Base-by-base conservation (phyloP, 1,140 invertebrate species). In the Trachymyrmex septentrionalis region DNA sequence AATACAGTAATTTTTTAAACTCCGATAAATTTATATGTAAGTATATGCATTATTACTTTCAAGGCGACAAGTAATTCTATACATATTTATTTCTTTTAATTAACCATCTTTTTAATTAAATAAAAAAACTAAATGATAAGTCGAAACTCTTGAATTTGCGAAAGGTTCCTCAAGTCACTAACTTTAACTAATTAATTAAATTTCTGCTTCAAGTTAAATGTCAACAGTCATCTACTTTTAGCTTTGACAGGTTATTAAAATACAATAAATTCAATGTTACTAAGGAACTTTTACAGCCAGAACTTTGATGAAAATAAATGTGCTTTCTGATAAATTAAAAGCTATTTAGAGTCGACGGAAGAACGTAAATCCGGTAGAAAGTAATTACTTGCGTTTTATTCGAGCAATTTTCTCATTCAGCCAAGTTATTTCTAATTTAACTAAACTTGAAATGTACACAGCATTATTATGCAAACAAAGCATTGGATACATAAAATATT, bases 181-280 rank as follows among this genome's bases (percentile, higher is more conserved):
- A 61, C 61, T 59, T 75, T 48, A 30, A 76, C 44, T 91, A 91
- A 91, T 91, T 91, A 90, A 91, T 91, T 88, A 88, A 91, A 90
- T 85, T 88, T 38, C 61, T 55, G 55, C n/a, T 59, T 63, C 14
- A 50, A 69, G 67, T 61, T 61, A 73, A 75, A 84, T 63, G 55
- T 75, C 38, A 84, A 84, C 80, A 53, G 80, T 73, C 53, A 34
- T 71, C 38, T 34, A 9, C 38, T 84, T 38, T 48, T 63, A 75
- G 53, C 69, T 75, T 84, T 80, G 63, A 80, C 55, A 86, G 76
- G 44, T 86, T 81, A 86, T 67, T 86, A 86, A 86, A 86, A 81
- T 38, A 69, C 76, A 66, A 85, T 86, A 82, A 86, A 84, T 61
- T 75, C 69, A 63, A 63, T 84, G 48, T 75, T 61, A 50, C 38